Conservation (phyloP, 2,888 invertebrate genomes). For the Heliothis peltigera region DNA sequence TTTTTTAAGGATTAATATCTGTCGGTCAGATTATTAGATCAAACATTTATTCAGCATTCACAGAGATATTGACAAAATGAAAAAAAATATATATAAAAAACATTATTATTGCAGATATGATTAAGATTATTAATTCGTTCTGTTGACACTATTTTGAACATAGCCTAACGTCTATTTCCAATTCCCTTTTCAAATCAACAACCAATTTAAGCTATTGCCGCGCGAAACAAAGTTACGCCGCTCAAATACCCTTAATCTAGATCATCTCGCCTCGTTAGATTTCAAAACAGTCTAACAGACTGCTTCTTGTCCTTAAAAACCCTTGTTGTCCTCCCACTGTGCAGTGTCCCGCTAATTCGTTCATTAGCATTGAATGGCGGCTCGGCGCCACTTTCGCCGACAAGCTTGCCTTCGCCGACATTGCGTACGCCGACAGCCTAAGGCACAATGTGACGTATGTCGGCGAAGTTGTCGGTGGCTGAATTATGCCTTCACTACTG, state of each 20-base stretch:
- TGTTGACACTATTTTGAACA: too few species aligned
- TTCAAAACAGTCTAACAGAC: slow-evolving; percentile 33
- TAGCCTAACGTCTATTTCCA: background rate
- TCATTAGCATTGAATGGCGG: slow-evolving; percentile 74
- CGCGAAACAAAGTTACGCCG: slow-evolving; percentile 14
- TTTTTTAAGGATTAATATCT: too few species aligned
- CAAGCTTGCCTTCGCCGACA: slow-evolving; percentile 58
- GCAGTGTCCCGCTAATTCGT: slow-evolving; percentile 63
- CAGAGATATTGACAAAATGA: too few species aligned
- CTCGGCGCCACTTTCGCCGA: slow-evolving; percentile 66
- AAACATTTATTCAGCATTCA: too few species aligned
- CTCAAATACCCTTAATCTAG: slow-evolving; percentile 30
- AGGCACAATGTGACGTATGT: slow-evolving; percentile 63
- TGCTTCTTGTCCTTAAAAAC: slow-evolving; percentile 43
- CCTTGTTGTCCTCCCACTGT: slow-evolving; percentile 49
- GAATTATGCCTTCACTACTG: slow-evolving; percentile 58
- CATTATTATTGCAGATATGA: background rate
- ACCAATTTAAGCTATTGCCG: slow-evolving; percentile 14
- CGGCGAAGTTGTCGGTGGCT: slow-evolving; percentile 53
- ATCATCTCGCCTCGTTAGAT: slow-evolving; percentile 43
- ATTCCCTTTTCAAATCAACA: background rate
- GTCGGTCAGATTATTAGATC: too few species aligned
- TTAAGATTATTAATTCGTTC: too few species aligned
- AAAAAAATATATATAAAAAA: background rate
- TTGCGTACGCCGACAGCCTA: slow-evolving; percentile 51